phyloP scores from a whole-genome alignment of 2,888 invertebrate genomes.

The Deilephila elpenor region DNA sequence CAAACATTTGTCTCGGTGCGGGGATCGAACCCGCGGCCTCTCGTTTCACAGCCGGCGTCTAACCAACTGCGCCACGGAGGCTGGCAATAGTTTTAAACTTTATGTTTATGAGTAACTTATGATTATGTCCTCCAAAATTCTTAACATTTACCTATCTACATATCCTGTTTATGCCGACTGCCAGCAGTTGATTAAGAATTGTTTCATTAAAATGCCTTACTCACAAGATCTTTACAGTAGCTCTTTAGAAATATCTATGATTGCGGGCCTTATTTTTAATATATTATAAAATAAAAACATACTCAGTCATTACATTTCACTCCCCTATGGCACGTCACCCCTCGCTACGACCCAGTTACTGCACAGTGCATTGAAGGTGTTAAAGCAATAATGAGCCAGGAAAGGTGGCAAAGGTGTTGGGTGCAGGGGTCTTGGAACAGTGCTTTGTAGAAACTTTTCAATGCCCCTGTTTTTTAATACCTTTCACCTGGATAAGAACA shows the following conservation, averaged over 20 bases:
- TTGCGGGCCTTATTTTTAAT: neutral
- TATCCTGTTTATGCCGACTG: too few relatives aligned
- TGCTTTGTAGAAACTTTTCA: neutral
- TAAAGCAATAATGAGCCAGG: neutral
- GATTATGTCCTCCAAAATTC: too few relatives aligned
- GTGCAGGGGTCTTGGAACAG: neutral
- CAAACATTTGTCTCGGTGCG: too few relatives aligned
- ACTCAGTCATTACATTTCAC: neutral
- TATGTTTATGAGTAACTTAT: too few relatives aligned
- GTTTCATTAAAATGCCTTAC: too few relatives aligned
- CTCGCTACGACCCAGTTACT: neutral
- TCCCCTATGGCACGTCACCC: neutral
- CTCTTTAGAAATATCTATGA: neutral
- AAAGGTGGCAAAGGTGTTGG: neutral
- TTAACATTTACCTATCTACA: too few relatives aligned
- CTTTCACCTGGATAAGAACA: neutral
- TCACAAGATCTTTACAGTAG: too few relatives aligned
- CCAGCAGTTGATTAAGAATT: too few relatives aligned
- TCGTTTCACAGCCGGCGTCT: too few relatives aligned
- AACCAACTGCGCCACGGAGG: too few relatives aligned
- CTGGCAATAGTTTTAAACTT: too few relatives aligned
- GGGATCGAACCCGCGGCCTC: too few relatives aligned
- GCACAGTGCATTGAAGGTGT: neutral
- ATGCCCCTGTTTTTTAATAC: neutral
- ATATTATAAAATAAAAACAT: neutral